Evolutionary conservation across 2,888 invertebrate species (phyloP).

Genomic region (Thera obeliscata): DNA sequence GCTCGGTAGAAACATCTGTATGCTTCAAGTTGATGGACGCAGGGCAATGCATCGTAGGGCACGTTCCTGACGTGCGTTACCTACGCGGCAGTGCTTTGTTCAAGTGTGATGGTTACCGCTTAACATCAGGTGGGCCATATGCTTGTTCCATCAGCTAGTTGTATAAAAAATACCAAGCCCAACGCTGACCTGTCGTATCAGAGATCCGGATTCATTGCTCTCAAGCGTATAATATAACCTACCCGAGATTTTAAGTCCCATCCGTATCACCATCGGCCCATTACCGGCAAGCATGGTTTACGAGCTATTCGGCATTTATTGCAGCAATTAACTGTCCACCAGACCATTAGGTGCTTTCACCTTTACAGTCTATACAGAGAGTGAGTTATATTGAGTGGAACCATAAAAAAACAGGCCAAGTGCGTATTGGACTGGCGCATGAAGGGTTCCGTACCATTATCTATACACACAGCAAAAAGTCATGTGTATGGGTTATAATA

Average conservation of each 20-base stretch:
- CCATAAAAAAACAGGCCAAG: neutral
- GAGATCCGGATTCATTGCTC: neutral
- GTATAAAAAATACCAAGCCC: no score
- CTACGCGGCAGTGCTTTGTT: no score
- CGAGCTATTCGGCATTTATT: conserved; percentile 11
- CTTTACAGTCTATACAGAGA: conserved; percentile 8
- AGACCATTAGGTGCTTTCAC: conserved; percentile 10
- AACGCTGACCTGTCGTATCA: neutral
- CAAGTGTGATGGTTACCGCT: no score
- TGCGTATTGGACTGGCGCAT: neutral
- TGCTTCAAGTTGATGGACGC: no score
- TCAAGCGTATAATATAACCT: neutral
- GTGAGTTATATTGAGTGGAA: conserved; percentile 1
- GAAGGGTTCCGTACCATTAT: no score
- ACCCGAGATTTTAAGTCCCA: neutral
- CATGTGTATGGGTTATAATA: no score
- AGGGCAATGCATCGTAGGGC: no score
- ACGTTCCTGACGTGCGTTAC: no score
- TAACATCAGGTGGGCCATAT: no score
- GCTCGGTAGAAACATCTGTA: no score
- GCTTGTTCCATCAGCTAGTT: no score
- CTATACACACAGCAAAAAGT: no score
- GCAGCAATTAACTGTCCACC: conserved; percentile 9
- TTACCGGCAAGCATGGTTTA: conserved; percentile 14
- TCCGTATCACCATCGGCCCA: neutral